These are phyloP conservation scores for Poeciliopsis presidionis DNA, from an alignment of 2,797 vertebrate species.

Conservation along the genomic window DNA sequence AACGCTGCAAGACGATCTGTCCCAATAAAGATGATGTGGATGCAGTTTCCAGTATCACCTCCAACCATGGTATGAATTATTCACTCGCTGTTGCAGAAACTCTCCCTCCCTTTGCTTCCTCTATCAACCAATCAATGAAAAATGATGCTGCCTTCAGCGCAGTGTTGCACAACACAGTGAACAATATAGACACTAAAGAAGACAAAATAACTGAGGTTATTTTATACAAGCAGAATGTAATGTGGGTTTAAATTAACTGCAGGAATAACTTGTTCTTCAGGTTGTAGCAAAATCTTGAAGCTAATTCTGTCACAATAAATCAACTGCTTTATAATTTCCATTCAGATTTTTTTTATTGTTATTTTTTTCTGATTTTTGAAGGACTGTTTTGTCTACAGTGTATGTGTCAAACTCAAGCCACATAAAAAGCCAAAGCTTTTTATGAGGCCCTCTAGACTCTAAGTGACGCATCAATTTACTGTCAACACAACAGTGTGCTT, in stretches of 20 bases:
- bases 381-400: too few relatives aligned
- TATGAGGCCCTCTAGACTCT: too few relatives aligned
- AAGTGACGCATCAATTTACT: too few relatives aligned
- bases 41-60: conserved; percentile 80
- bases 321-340: too few relatives aligned
- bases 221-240: not conserved
- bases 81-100: conserved; percentile 26
- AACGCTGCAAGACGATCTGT: conserved; percentile 91
- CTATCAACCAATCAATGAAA: not conserved
- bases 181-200: not conserved
- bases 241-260: not conserved
- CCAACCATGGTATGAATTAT: conserved; percentile 86
- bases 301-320: too few relatives aligned
- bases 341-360: too few relatives aligned
- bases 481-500: too few relatives aligned
- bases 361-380: too few relatives aligned
- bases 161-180: not conserved
- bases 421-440: too few relatives aligned
- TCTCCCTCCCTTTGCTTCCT: not conserved
- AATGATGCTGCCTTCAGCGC: not conserved
- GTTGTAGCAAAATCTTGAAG: too few relatives aligned
- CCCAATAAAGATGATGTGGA: conserved; percentile 89
- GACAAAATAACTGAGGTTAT: not conserved
- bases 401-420: too few relatives aligned
- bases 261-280: not conserved